phyloP scores from a whole-genome alignment of 2,888 invertebrate genomes.

The Limnephilus auricula region DNA sequence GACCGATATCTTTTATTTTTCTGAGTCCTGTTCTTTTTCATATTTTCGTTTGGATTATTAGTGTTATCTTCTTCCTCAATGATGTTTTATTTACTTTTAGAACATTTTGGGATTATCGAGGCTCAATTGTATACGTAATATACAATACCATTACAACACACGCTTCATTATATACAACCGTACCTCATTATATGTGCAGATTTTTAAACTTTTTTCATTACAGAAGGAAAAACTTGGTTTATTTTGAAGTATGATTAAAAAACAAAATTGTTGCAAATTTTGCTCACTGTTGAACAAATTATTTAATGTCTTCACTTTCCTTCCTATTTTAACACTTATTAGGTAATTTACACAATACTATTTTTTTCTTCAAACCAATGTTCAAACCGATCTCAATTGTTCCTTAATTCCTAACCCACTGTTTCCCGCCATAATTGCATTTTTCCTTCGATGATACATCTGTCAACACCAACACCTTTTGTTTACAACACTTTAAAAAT shows the following conservation, averaged over 20 bases:
- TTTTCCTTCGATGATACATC: not conserved
- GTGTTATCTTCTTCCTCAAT: too few species aligned
- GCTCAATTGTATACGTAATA: too few species aligned
- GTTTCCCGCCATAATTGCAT: not conserved
- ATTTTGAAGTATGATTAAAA: not conserved
- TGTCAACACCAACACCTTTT: not conserved
- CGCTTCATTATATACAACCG: too few species aligned
- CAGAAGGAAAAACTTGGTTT: not conserved
- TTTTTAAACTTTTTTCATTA: too few species aligned
- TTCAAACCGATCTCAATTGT: not conserved
- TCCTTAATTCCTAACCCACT: not conserved
- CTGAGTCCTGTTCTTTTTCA: too few species aligned
- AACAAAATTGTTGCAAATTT: not conserved
- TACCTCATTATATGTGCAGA: too few species aligned
- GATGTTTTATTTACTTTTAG: too few species aligned
- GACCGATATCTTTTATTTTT: too few species aligned
- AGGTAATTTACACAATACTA: not conserved
- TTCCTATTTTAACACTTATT: not conserved
- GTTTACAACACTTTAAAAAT: not conserved
- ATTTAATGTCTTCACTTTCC: not conserved
- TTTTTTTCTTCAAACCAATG: not conserved
- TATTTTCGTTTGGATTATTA: too few species aligned
- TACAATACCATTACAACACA: too few species aligned
- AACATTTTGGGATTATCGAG: too few species aligned
- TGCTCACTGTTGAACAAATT: not conserved